These are phyloP conservation scores for Indicator maculatus DNA, from an alignment of 2,113 vertebrate genomes.

Conservation along the genomic window DNA sequence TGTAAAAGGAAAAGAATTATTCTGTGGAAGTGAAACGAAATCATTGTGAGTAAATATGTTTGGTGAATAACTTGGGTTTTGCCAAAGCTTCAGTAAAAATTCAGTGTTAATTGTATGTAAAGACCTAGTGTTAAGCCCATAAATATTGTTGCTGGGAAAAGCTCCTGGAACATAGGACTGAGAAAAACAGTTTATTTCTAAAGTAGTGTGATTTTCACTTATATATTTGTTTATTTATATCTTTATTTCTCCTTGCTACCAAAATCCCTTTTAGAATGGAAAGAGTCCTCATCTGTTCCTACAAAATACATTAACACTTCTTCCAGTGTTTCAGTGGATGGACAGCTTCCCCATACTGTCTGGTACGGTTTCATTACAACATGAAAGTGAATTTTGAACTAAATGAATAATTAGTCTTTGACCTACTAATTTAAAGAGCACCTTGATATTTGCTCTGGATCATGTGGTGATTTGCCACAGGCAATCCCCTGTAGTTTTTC, in stretches of 20 bases:
- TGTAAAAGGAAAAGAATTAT: background rate
- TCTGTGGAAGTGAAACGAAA: background rate
- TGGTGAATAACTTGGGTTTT: background rate
- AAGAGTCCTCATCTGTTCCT: background rate
- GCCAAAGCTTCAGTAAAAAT: background rate
- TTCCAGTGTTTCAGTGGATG: background rate
- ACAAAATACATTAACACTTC: background rate
- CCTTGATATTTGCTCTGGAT: background rate
- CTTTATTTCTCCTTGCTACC: background rate
- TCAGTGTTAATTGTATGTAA: background rate
- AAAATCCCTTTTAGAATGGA: background rate
- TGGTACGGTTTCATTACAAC: background rate
- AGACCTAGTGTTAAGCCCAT: background rate
- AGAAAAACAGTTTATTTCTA: background rate
- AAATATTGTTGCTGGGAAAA: background rate
- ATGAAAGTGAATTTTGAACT: background rate
- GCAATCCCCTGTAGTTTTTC: background rate
- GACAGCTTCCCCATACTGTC: background rate
- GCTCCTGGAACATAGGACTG: background rate
- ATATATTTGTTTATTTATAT: background rate
- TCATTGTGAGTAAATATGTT: background rate
- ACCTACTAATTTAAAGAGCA: background rate
- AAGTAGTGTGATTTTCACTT: background rate
- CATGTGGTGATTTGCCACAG: background rate
- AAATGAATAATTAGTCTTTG: background rate